Conservation (phyloP, 2,113 vertebrate species). For the Meriones unguiculatus region DNA sequence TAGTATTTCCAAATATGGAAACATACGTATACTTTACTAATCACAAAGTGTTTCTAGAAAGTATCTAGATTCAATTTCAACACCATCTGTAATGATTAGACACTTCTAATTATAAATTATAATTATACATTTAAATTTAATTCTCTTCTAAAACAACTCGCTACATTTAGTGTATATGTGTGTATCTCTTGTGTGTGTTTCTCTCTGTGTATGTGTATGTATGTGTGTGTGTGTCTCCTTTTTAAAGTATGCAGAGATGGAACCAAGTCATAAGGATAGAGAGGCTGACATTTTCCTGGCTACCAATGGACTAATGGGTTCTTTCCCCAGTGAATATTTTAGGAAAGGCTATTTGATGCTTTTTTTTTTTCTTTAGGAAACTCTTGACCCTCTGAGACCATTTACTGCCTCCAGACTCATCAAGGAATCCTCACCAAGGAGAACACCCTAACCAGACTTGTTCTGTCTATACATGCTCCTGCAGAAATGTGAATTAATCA, state of each 20-base stretch:
- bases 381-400: background rate
- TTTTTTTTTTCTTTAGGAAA: background rate
- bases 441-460: background rate
- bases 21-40: background rate
- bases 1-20: background rate
- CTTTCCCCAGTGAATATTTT: background rate
- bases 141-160: background rate
- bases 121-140: background rate
- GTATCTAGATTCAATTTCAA: background rate
- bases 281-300: background rate
- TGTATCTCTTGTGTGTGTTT: background rate
- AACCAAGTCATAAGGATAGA: background rate
- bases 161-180: background rate
- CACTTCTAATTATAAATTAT: background rate
- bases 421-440: background rate
- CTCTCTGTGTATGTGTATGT: background rate
- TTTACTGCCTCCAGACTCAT: background rate
- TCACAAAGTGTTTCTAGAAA: background rate
- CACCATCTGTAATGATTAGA: background rate
- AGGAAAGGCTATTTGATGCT: background rate
- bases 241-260: background rate
- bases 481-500: background rate
- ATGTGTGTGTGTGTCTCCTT: background rate
- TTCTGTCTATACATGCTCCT: rapidly evolving
- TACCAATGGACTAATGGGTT: background rate